Evolutionary conservation across 1,140 invertebrate genomes (phyloP).

Genomic region (Monomorium pharaonis): DNA sequence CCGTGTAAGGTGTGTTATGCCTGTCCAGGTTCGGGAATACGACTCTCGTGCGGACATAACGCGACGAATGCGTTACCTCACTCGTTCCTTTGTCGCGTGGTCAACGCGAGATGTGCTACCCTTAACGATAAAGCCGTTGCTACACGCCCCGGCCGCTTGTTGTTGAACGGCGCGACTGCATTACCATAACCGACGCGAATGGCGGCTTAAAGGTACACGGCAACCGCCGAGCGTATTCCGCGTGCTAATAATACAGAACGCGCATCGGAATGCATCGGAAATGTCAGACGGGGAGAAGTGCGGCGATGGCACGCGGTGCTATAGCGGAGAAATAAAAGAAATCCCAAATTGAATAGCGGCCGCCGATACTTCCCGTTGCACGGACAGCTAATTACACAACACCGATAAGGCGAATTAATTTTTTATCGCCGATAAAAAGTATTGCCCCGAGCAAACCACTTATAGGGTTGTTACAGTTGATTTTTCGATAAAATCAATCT

Average conservation of each 20-base stretch:
- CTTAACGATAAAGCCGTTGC: conserved; percentile 81
- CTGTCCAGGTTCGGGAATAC: not conserved
- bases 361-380: not conserved
- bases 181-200: conserved; percentile 77
- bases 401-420: not conserved
- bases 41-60: conserved; percentile 10
- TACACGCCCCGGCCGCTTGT: conserved; percentile 73
- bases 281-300: conserved; percentile 7
- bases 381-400: not conserved
- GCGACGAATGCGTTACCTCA: conserved; percentile 47
- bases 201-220: conserved; percentile 57
- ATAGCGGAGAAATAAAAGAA: not conserved
- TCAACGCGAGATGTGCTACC: conserved; percentile 72
- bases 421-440: not conserved
- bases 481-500: not conserved
- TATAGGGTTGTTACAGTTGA: not conserved
- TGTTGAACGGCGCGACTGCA: conserved; percentile 76
- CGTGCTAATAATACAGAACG: conserved; percentile 61
- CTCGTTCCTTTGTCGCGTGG: conserved; percentile 21
- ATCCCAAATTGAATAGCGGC: not conserved
- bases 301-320: not conserved
- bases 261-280: conserved; percentile 33
- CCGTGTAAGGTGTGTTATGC: not conserved
- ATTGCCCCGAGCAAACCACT: not conserved
- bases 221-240: conserved; percentile 1